Percentiles rank a stretch among this genome's conserved stretches.
Conservation (phyloP, 2,113 vertebrate genomes). For the Python bivittatus region DNA sequence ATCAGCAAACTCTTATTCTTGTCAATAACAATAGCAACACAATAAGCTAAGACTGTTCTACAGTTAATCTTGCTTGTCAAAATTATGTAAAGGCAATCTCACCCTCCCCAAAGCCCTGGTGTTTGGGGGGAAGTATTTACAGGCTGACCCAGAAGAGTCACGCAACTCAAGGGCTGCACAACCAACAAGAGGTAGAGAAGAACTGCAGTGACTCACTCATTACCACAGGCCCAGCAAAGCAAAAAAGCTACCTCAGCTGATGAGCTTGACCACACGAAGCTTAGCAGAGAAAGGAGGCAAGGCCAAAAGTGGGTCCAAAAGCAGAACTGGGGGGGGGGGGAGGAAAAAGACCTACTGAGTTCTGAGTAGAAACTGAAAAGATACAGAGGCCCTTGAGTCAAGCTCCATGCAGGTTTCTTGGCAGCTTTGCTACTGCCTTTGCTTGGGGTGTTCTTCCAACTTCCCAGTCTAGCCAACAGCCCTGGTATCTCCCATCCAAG, state of each 20-base stretch:
- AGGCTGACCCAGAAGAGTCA: slow-evolving; percentile 46
- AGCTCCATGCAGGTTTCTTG: neutral
- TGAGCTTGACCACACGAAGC: accelerated
- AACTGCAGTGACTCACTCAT: slow-evolving; percentile 62
- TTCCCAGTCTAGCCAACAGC: neutral
- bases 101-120: accelerated
- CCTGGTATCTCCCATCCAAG: neutral
- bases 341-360: neutral
- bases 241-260: accelerated
- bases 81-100: neutral
- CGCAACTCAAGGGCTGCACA: slow-evolving; percentile 13
- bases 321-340: accelerated
- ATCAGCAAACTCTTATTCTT: neutral
- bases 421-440: neutral
- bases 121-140: neutral
- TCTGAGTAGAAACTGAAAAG: accelerated
- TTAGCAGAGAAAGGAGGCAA: neutral
- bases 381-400: neutral
- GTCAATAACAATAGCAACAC: neutral
- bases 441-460: neutral
- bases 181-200: slow-evolving; percentile 14
- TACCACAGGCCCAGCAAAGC: slow-evolving; percentile 27
- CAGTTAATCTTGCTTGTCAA: neutral
- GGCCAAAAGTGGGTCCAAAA: accelerated
- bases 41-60: accelerated